A percentile compares a stretch with the other conserved stretches of the same genome.
These are phyloP conservation scores for Chaetodon auriga DNA, from an alignment of 2,113 vertebrate genomes.

Conservation along the genomic window DNA sequence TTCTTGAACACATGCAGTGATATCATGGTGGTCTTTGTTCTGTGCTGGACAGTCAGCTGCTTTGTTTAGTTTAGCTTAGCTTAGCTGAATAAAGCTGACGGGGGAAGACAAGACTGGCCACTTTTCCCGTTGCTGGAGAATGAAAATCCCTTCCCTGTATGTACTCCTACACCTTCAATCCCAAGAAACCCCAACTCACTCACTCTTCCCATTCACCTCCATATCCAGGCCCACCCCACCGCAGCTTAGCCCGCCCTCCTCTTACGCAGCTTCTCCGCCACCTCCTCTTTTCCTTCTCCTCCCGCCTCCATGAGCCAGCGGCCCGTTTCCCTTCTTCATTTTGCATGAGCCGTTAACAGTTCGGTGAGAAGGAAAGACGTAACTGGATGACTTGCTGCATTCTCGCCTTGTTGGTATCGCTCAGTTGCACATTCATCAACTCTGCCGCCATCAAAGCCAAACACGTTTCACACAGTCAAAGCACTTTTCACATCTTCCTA, in stretches of 20 bases:
- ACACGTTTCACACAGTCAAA: slow-evolving; percentile 9
- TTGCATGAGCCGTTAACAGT: slow-evolving; percentile 69
- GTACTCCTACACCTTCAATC: slow-evolving; percentile 59
- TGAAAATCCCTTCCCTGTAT: slow-evolving; percentile 76
- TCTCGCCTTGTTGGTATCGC: slow-evolving; percentile 54
- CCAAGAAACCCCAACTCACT: slow-evolving; percentile 63
- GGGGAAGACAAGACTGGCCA: slow-evolving; percentile 73
- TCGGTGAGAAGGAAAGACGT: slow-evolving; percentile 65
- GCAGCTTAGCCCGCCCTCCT: slow-evolving; percentile 34
- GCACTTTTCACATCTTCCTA: slow-evolving; percentile 40
- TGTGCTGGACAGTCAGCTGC: slow-evolving; percentile 59
- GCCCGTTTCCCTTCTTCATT: slow-evolving; percentile 53
- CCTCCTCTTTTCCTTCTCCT: slow-evolving; percentile 48
- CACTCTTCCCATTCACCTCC: slow-evolving; percentile 51
- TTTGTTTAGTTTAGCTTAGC: slow-evolving; percentile 61
- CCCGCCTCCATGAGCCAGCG: slow-evolving; percentile 50
- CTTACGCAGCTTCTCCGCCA: slow-evolving; percentile 20
- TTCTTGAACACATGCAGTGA: slow-evolving; percentile 68
- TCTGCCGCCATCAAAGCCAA: slow-evolving; percentile 41
- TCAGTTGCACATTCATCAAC: slow-evolving; percentile 49
- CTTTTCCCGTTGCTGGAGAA: slow-evolving; percentile 77
- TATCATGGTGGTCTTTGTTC: slow-evolving; percentile 61
- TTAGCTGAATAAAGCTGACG: slow-evolving; percentile 67
- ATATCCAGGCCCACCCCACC: slow-evolving; percentile 44
- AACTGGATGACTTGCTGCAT: slow-evolving; percentile 44